phyloP scores from a whole-genome alignment of 1,140 invertebrate genomes.

The Conus ventricosus region DNA sequence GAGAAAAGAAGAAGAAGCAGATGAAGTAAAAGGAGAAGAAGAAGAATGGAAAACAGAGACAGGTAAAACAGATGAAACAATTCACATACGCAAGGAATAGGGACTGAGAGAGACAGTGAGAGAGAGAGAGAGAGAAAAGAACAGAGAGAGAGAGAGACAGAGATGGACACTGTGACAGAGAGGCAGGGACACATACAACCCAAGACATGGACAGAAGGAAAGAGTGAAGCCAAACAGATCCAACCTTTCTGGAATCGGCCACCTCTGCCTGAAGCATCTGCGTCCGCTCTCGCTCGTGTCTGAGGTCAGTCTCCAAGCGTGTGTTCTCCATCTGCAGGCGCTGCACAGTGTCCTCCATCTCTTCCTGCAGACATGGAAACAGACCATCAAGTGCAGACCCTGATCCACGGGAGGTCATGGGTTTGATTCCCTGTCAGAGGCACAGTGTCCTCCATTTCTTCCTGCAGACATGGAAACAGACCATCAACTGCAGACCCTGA shows the following conservation, averaged over 20 bases:
- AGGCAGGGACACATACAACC: no score
- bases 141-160: no score
- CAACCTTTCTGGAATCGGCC: conserved; percentile 68
- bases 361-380: conserved; percentile 46
- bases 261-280: conserved; percentile 68
- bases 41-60: not conserved
- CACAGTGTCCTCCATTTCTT: conserved; percentile 63
- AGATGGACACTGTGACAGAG: no score
- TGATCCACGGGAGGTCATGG: no score
- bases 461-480: no score
- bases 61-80: not conserved
- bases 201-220: no score
- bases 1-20: not conserved
- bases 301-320: conserved; percentile 64
- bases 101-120: no score
- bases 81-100: not conserved
- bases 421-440: not conserved
- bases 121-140: no score
- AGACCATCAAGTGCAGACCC: not conserved
- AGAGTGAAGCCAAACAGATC: no score
- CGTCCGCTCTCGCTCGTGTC: conserved; percentile 65
- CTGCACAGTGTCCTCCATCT: conserved; percentile 64
- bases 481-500: no score
- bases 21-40: not conserved
- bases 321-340: conserved; percentile 66